Evolutionary conservation across 2,113 vertebrate genomes (phyloP).

Genomic region (Phocoena sinus): DNA sequence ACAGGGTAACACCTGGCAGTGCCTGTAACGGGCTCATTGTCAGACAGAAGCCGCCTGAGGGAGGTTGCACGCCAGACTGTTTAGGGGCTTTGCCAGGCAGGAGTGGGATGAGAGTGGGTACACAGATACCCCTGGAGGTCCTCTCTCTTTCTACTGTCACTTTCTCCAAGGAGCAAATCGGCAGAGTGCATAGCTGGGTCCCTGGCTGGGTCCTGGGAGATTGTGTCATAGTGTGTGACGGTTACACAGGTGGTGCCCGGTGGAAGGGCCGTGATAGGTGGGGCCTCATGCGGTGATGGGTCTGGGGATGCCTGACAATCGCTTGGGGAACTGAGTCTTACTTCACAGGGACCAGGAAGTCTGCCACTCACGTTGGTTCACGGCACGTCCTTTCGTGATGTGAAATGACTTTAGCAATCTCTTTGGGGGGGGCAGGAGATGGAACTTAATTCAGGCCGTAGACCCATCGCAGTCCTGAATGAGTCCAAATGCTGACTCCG

Average conservation of each 20-base stretch:
- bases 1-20: not conserved
- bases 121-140: not conserved
- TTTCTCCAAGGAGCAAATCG: not conserved
- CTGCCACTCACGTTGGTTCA: rapidly evolving
- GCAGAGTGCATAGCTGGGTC: not conserved
- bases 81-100: not conserved
- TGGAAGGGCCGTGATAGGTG: not conserved
- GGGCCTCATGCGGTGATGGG: not conserved
- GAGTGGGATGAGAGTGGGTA: not conserved
- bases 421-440: not conserved
- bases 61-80: rapidly evolving
- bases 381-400: rapidly evolving
- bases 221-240: rapidly evolving
- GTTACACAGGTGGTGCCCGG: rapidly evolving
- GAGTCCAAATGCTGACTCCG: not conserved
- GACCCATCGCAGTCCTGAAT: not conserved
- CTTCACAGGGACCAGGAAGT: not conserved
- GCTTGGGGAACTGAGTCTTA: not conserved
- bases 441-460: not conserved
- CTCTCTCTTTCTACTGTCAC: not conserved
- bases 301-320: not conserved
- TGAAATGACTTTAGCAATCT: not conserved
- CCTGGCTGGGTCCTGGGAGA: not conserved
- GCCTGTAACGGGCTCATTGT: rapidly evolving
- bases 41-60: not conserved